Base-by-base conservation (phyloP, 1,140 invertebrate genomes). In the Musca vetustissima region DNA sequence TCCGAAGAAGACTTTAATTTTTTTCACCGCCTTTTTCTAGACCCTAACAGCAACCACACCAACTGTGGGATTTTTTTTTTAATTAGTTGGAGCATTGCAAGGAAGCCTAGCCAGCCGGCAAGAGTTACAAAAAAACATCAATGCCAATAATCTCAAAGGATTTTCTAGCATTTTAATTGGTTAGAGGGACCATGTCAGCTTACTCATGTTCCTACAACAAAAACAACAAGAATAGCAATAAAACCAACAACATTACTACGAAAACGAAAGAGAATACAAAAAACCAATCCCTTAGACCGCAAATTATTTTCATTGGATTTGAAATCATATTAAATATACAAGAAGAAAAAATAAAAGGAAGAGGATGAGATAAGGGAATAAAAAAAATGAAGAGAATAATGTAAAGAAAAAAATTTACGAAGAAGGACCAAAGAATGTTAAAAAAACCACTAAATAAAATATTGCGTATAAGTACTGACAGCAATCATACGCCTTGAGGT, bases 291-390 rank as follows among this genome's bases (percentile, higher is more conserved):
- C 48, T 50, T 24, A 32, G 28, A 65, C 64, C 64, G 32, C 64
- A 65, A 47, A 65, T 65, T 65, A 65, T 65, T 65, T 65, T 65
- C 64, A 65, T 65, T 65, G 25, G 36, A 65, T 65, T 65, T 50
- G 15, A 65, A 65, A 65, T 65, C 36, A 50, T 48, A 65, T 50
- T 47, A 65, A 65, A 65, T 55, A 25, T 47, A 64, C 28, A 32
- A 19, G 50, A 68, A 68, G n/a, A 57, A 59, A 21, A 47, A 36
- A 9, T 68, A 36, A 36, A 55, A 55, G 25, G 48, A 19, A 47
- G 32, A 68, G 53, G 25, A 48, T 24, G 43, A 65, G 49, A 57
- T 28, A 36, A 28, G 8, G 1, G 13, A 55, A 22, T 13, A 50
- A 28, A 7, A 53, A 67, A 50, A 53, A 53, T 13, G 28, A 52